These are phyloP conservation scores for Anadara kagoshimensis DNA, from an alignment of 1,140 invertebrate genomes.

Conservation along the genomic window DNA sequence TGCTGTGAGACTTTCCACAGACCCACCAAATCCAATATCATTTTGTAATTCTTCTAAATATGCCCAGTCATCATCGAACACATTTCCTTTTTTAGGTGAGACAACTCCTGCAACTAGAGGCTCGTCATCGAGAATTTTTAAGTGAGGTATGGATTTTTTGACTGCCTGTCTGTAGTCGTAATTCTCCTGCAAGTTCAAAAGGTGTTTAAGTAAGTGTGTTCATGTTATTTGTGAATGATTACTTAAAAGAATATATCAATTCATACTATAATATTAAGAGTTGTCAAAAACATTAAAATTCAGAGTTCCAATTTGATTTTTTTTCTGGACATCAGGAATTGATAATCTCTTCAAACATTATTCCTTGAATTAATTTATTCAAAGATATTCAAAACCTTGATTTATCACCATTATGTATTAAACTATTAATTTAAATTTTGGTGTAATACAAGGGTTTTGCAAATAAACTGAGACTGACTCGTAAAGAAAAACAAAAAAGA, in stretches of 20 bases:
- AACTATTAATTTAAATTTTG: too few species aligned
- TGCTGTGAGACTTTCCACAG: slow-evolving; percentile 15
- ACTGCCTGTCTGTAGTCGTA: slow-evolving; percentile 70
- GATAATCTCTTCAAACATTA: too few species aligned
- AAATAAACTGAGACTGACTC: too few species aligned
- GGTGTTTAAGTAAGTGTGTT: not conserved
- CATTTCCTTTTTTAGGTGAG: slow-evolving; percentile 51
- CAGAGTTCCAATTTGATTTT: too few species aligned
- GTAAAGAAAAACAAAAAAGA: too few species aligned
- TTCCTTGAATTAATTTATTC: too few species aligned
- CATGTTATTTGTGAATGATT: not conserved
- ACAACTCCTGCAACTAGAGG: slow-evolving; percentile 43
- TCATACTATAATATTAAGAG: not conserved
- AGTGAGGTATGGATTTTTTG: slow-evolving; percentile 61
- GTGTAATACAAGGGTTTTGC: too few species aligned
- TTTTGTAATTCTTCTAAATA: slow-evolving; percentile 71
- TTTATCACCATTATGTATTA: too few species aligned
- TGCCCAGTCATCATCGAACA: slow-evolving; percentile 73
- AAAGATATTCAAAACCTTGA: too few species aligned
- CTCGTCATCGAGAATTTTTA: slow-evolving; percentile 68
- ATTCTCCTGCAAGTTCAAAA: slow-evolving; percentile 51
- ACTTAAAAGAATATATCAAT: not conserved
- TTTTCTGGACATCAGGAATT: too few species aligned
- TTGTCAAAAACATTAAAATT: too few species aligned
- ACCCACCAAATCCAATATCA: slow-evolving; percentile 47